phyloP scores from a whole-genome alignment of 2,888 invertebrate species.

The Apodemia duryi region DNA sequence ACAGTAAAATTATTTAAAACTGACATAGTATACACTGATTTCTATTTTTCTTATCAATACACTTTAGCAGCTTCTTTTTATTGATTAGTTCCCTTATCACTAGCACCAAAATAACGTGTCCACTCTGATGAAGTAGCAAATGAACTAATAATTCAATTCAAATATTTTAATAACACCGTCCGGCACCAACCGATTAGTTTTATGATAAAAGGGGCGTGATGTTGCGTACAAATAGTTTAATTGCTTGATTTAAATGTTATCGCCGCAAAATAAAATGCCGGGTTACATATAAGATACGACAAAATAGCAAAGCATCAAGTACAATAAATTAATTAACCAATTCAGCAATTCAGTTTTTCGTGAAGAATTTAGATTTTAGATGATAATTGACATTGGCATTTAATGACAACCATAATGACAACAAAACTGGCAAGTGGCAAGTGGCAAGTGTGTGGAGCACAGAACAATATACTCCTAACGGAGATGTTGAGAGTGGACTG shows the following conservation, averaged over 20 bases:
- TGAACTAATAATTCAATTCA: slow-evolving; percentile 27
- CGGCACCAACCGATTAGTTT: slow-evolving; percentile 9
- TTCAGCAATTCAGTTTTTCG: too few relatives aligned
- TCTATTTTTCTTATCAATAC: slow-evolving; percentile 29
- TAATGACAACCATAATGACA: too few relatives aligned
- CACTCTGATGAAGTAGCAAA: neutral
- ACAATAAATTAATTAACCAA: too few relatives aligned
- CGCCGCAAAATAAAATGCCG: neutral
- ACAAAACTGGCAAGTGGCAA: too few relatives aligned
- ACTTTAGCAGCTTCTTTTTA: slow-evolving; percentile 24
- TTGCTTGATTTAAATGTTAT: neutral
- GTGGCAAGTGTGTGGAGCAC: neutral
- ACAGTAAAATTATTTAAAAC: slow-evolving; percentile 67
- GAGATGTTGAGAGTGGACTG: neutral
- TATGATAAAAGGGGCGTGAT: slow-evolving; percentile 50
- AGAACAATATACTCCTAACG: too few relatives aligned
- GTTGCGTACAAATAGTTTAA: slow-evolving; percentile 30
- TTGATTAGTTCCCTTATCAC: slow-evolving; percentile 29
- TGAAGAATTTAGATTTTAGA: too few relatives aligned
- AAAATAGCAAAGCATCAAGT: neutral
- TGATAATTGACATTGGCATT: neutral
- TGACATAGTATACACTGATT: slow-evolving; percentile 48
- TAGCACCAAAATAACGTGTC: slow-evolving; percentile 6
- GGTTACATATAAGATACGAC: neutral
- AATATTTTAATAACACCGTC: slow-evolving; percentile 10